Conservation (phyloP, 2,113 vertebrate species). For the Pyxicephalus adspersus region DNA sequence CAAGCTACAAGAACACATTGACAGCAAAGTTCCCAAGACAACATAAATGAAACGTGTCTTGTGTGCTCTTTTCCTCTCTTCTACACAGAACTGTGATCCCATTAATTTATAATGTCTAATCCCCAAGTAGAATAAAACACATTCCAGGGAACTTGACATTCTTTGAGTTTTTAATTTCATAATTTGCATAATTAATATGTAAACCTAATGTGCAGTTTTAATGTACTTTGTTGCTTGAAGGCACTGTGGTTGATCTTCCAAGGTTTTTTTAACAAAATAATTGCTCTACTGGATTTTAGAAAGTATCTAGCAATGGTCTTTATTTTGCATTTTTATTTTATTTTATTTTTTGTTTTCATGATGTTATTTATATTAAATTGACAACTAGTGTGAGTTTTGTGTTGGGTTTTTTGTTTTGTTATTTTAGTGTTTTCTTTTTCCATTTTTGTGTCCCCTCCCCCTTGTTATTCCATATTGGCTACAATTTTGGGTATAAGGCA, state of each 20-base stretch:
- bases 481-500: too few species aligned
- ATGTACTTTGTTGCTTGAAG: constrained; percentile 23
- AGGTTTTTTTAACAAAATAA: neutral
- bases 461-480: too few species aligned
- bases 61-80: constrained; percentile 11
- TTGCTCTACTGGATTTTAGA: neutral
- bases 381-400: too few species aligned
- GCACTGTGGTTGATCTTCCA: constrained; percentile 16
- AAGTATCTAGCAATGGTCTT: neutral
- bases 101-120: constrained; percentile 21
- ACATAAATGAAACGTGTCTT: neutral
- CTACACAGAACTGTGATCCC: neutral
- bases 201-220: constrained; percentile 15
- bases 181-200: constrained; percentile 39
- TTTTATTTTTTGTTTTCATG: too few species aligned
- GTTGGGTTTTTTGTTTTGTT: too few species aligned
- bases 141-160: constrained; percentile 9
- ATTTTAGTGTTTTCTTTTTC: too few species aligned
- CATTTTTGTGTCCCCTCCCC: too few species aligned
- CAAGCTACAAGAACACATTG: neutral
- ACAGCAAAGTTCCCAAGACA: neutral
- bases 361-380: too few species aligned
- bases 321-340: neutral
- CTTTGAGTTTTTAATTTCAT: constrained; percentile 11
- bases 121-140: neutral